Base-by-base conservation (phyloP, 2,113 vertebrate genomes). In the Condylura cristata region DNA sequence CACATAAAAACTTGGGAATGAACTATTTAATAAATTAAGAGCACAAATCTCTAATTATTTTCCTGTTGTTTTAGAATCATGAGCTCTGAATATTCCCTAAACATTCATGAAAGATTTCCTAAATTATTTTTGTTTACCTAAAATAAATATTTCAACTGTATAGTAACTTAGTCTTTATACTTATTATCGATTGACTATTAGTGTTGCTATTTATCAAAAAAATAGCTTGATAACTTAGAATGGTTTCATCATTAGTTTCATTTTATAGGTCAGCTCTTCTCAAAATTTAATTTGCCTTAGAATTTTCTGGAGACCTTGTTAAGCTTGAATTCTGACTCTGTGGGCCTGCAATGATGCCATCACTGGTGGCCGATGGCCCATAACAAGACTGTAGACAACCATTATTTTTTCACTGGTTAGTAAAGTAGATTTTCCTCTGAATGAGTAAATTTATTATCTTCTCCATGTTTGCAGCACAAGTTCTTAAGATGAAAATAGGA, bases 81-180 rank as follows among this genome's bases (percentile, higher is more conserved):
- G 11, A 26, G 7, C 18, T 51, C 61, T 70, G 61, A 56, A 79
- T 26, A 65, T 8, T 37, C 28, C 20, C 11, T 37, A 65, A 86
- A 41, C 9, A 41, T 32, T 87, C 58, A 28, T 16, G 39, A 88
- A 85, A 46, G 26, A 75, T 56, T 89, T 91, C 26, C 44, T n/a
- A n/a, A 72, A 34, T 60, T 68, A 61, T 30, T 60, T 76, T 90
- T 86, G 30, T 39, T 90, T 34, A 51, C 51, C 71, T 75, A 63
- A 58, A 91, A 75, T 60, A 90, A 32, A n/a, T 48, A 70, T 81
- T 70, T 96, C 39, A 78, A 80, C 94, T 75, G 10, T 39, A 51
- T 66, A 61, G 26, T 53, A 71, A 75, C 8, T 89, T 51, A 58
- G 11, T 14, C 11, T 93, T 91, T 14, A 32, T 28, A 6, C 86